phyloP scores from a whole-genome alignment of 2,888 invertebrate species.

The Protophormia terraenovae region DNA sequence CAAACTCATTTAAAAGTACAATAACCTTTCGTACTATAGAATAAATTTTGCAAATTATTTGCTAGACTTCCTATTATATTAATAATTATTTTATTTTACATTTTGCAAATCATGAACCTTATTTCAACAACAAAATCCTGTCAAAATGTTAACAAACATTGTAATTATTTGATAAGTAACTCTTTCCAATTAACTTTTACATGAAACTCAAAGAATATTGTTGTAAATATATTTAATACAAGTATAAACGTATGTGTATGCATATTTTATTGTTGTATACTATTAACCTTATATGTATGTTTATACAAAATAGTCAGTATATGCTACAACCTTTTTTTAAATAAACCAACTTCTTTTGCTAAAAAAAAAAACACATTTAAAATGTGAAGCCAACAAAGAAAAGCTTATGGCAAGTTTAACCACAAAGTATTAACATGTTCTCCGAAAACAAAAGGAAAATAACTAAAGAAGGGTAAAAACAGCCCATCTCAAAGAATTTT shows the following conservation, averaged over 20 bases:
- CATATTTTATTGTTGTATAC: too few species aligned
- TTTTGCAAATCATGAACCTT: not conserved
- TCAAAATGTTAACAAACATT: slow-evolving; percentile 6
- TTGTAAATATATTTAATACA: not conserved
- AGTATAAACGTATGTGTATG: not conserved
- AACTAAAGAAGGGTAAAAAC: not conserved
- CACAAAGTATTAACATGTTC: slow-evolving; percentile 58
- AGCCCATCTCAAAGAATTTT: not conserved
- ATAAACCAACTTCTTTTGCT: slow-evolving; percentile 10
- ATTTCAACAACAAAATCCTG: not conserved
- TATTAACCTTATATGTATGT: too few species aligned
- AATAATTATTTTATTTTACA: not conserved
- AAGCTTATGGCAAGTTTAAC: slow-evolving; percentile 29
- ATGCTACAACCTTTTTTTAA: not conserved
- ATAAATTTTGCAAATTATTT: not conserved
- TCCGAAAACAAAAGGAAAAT: slow-evolving; percentile 16
- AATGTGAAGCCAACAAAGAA: slow-evolving; percentile 11
- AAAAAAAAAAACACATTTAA: not conserved
- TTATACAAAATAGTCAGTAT: not conserved
- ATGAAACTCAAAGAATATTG: not conserved
- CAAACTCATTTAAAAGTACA: not conserved
- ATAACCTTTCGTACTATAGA: not conserved
- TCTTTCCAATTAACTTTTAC: not conserved
- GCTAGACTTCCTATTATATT: not conserved
- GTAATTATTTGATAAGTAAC: not conserved